Evolutionary conservation across 2,113 vertebrate species (phyloP).

Genomic region (Ctenodactylus gundi): DNA sequence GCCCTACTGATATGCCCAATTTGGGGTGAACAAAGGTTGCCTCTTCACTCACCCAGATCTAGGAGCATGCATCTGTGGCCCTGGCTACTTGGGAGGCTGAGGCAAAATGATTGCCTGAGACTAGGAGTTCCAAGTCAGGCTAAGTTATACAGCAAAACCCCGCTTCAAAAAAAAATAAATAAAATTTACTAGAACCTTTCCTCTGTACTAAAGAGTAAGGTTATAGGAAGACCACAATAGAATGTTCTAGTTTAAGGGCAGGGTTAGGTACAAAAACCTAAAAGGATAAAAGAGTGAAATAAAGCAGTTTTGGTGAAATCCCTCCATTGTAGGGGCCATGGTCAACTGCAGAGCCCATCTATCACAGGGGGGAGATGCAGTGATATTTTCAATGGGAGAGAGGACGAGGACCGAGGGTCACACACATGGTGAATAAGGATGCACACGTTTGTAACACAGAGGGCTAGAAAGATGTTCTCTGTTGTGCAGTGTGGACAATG

Average conservation of each 20-base stretch:
- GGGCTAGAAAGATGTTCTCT: not conserved
- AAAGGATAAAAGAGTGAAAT: not conserved
- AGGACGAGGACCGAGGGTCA: not conserved
- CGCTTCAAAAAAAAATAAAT: not conserved
- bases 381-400: not conserved
- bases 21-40: too few species aligned
- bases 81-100: not conserved
- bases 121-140: not conserved
- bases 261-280: not conserved
- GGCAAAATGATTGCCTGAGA: not conserved
- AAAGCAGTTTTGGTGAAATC: not conserved
- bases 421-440: accelerated
- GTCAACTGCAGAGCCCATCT: not conserved
- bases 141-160: not conserved
- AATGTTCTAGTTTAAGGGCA: not conserved
- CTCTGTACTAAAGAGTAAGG: not conserved
- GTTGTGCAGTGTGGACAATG: not conserved
- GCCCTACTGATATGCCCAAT: too few species aligned
- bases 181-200: not conserved
- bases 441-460: not conserved
- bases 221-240: not conserved
- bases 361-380: not conserved
- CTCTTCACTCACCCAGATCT: not conserved
- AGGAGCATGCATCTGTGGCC: not conserved
- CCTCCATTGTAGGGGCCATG: accelerated